These are phyloP conservation scores for Meiosimyza platycephala DNA, from an alignment of 2,888 invertebrate species.

Conservation along the genomic window DNA sequence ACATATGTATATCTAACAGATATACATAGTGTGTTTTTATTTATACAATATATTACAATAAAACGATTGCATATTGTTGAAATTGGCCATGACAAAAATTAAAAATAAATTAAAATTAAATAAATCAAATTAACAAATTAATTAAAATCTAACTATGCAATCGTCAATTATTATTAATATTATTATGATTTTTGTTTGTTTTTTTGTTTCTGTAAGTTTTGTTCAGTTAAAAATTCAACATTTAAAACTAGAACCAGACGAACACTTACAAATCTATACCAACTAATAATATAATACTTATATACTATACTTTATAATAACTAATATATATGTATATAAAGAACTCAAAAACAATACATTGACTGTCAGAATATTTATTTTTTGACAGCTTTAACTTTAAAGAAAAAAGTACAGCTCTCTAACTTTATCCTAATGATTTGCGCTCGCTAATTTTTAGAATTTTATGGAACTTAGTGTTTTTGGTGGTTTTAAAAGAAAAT, in stretches of 20 bases:
- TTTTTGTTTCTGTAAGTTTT: slow-evolving; percentile 30
- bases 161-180: slow-evolving; percentile 42
- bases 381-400: no score
- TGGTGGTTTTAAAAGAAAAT: no score
- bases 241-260: slow-evolving; percentile 67
- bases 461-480: no score
- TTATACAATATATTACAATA: no score
- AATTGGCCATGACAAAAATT: slow-evolving; percentile 33
- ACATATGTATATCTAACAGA: not conserved
- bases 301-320: slow-evolving; percentile 38
- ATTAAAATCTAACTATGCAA: slow-evolving; percentile 30
- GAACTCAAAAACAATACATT: no score
- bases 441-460: no score
- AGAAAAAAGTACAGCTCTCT: no score
- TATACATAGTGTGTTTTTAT: not conserved
- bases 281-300: slow-evolving; percentile 32
- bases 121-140: not conserved
- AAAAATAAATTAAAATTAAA: slow-evolving; percentile 4
- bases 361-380: no score
- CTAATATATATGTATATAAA: slow-evolving; percentile 26
- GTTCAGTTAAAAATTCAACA: slow-evolving; percentile 43
- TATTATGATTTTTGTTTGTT: slow-evolving; percentile 27
- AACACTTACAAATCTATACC: slow-evolving; percentile 60
- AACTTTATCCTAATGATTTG: no score
- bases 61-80: slow-evolving; percentile 32